Conservation (phyloP, 2,113 vertebrate species). For the Isurus oxyrinchus region DNA sequence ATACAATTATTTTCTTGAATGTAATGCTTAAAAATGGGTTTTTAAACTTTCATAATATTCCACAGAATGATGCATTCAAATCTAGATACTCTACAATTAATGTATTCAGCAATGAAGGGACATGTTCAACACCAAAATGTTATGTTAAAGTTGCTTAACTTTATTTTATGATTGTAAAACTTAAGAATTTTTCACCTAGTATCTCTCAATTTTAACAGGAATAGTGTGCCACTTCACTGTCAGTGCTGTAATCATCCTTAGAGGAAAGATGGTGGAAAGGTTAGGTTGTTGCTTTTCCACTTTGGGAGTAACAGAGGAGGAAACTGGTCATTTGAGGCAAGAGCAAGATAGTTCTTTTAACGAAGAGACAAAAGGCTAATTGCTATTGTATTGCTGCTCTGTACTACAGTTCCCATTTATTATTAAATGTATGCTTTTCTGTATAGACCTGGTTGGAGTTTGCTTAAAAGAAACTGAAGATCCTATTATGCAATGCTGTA, state of each 20-base stretch:
- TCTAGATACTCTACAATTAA: neutral
- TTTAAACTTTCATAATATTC: neutral
- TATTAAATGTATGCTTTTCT: neutral
- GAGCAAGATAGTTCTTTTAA: neutral
- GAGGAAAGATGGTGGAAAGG: neutral
- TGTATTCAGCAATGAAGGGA: neutral
- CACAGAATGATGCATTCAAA: neutral
- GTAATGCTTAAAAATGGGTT: neutral
- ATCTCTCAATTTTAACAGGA: neutral
- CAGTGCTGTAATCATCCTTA: neutral
- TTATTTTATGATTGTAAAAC: neutral
- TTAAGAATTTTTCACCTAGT: neutral
- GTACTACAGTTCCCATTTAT: neutral
- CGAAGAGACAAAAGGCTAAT: neutral
- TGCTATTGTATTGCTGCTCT: neutral
- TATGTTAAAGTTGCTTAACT: neutral
- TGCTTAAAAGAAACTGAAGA: neutral
- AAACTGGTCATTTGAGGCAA: neutral
- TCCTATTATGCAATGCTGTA: neutral
- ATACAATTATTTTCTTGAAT: conserved; percentile 7
- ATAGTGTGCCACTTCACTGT: neutral
- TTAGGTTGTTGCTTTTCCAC: neutral
- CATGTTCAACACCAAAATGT: neutral
- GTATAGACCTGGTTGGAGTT: neutral
- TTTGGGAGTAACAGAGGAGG: neutral